Evolutionary conservation across 2,797 vertebrate genomes (phyloP).

Genomic region (Dendrocincla fuliginosa): DNA sequence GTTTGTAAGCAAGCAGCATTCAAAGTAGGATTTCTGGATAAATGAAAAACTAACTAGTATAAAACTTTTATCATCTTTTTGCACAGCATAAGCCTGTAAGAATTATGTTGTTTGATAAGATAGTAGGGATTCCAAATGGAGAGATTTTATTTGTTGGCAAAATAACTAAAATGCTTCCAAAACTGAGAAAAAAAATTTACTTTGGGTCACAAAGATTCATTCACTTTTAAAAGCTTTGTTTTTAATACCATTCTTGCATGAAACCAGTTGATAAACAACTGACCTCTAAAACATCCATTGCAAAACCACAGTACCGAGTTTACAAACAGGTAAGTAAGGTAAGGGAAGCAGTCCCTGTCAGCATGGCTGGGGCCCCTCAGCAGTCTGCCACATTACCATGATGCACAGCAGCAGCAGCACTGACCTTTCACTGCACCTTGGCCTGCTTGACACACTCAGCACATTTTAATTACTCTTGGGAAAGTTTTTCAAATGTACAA

Average conservation of each 20-base stretch:
- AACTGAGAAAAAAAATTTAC: neutral
- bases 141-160: neutral
- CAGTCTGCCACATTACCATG: neutral
- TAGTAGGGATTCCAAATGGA: neutral
- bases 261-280: neutral
- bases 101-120: neutral
- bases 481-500: neutral
- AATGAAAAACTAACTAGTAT: neutral
- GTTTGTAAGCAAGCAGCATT: constrained; percentile 39
- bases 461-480: neutral
- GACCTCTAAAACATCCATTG: neutral
- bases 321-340: neutral
- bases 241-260: neutral
- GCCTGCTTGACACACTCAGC: neutral
- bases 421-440: neutral
- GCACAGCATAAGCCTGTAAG: neutral
- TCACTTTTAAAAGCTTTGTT: neutral
- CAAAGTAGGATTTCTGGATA: neutral
- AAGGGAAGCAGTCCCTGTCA: neutral
- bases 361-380: neutral
- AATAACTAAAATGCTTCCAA: neutral
- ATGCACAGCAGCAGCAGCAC: neutral
- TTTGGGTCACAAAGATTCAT: neutral
- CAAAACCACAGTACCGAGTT: neutral
- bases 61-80: neutral